Evolutionary conservation across 2,113 vertebrate genomes (phyloP), one percentile per base, ranked within the genome.

Genomic region (Serilophus lunatus): DNA sequence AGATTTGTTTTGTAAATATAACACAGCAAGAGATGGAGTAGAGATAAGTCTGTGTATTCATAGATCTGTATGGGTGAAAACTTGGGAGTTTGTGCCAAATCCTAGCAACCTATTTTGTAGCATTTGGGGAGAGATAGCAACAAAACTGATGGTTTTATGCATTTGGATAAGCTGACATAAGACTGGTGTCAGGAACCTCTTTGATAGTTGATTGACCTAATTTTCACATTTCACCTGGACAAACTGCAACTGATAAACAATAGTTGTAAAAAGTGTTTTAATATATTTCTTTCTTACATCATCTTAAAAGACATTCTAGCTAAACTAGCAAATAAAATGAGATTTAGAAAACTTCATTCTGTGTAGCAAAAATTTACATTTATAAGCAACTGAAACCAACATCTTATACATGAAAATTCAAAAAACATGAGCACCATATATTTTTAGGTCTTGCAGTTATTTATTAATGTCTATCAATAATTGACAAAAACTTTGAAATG

Each of bases 241-340:
- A 77, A 74, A 26, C 18, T 70, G 64, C 16, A 86, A 23, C 26
- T n/a, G 18, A 72, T 63, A 68, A 91, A 68, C 10, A 80, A 54
- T 7, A 49, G 17, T 49, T 81, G 7, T 42, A 85, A 80, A 94
- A 76, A 65, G 22, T 64, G 59, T 49, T 91, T 77, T 70, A 78
- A 33, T 70, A 35, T 1, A 14, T 60, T 79, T 88, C 16, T 90
- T 40, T 38, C 17, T 77, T 59, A 29, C 3, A 35, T 42, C 2
- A 45, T 18, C 12, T 77, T 88, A 61, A 93, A 65, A 72, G 22
- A 7, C 12, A 33, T 71, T 83, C 92, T 42, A 84, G 18, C 25
- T 84, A 45, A 91, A 57, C 8, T 47, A 18, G 26, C 49, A 36
- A 50, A 69, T 59, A 90, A 86, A 93, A 80, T 56, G 44, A 70